Percentiles rank a stretch among this genome's conserved stretches.
These are phyloP conservation scores for Syndactyla subalaris DNA, from an alignment of 2,797 vertebrate genomes.

Conservation along the genomic window DNA sequence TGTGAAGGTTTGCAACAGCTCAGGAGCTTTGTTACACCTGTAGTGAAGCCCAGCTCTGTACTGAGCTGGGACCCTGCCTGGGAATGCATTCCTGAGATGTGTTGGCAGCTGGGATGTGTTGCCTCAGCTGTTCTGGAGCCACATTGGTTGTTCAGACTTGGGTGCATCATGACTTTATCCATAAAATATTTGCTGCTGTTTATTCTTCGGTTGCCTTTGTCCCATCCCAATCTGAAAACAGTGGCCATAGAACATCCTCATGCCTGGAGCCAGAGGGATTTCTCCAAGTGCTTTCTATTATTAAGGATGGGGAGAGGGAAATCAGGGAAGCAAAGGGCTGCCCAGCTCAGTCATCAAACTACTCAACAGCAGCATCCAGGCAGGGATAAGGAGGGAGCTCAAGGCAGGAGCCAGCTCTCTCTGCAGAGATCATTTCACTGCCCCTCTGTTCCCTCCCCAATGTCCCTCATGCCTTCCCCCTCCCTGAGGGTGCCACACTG, in stretches of 20 bases:
- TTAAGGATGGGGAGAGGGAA: not conserved
- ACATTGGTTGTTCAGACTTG: not conserved
- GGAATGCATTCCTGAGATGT: not conserved
- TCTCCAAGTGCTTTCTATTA: not conserved
- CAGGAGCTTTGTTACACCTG: not conserved
- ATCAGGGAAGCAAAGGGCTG: not conserved
- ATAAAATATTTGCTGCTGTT: not conserved
- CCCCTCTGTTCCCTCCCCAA: not conserved
- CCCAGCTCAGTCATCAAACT: not conserved
- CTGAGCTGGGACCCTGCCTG: not conserved
- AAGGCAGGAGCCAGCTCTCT: not conserved
- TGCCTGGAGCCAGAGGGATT: not conserved
- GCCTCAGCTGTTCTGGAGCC: not conserved
- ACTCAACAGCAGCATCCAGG: not conserved
- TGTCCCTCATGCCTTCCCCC: not conserved
- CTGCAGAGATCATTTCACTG: not conserved
- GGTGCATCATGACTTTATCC: not conserved
- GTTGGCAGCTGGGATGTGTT: not conserved
- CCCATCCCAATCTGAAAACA: not conserved
- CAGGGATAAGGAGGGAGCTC: not conserved
- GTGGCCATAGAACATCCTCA: not conserved
- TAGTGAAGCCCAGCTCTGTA: not conserved
- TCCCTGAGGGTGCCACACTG: fast-evolving
- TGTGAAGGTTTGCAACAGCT: not conserved
- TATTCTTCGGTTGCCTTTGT: not conserved